Base-by-base conservation (phyloP, 2,888 invertebrate species). In the Diarsia rubi region DNA sequence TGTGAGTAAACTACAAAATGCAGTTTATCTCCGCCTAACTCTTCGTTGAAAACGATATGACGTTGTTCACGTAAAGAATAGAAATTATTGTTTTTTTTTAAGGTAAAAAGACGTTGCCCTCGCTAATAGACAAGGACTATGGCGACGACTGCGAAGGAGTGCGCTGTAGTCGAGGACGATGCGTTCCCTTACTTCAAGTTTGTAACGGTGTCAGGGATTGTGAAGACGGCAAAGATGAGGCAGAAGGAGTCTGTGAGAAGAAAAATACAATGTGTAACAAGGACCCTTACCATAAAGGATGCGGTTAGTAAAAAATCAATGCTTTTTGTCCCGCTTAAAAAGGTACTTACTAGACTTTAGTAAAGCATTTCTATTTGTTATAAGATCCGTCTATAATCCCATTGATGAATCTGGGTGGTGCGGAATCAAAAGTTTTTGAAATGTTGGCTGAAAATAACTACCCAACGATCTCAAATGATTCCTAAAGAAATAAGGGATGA, bases 141-240 rank as follows among this genome's bases (percentile, higher is more conserved):
- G 66, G 44, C 1, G 89, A 94, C 42, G 79, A 86, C 24, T 98
- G 98, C 88, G 89, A 97, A 69, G 97, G 98, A 54, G 91, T 97
- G 69, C 97, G 98, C 71, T 98, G 98, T 91, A 94, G 97, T 27
- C 93, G 98, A 69, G 98, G 98, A 0, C 92, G 97, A 52, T 98
- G 98, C 90, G 89, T 98, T 57, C 88, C 95, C 1, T 91, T 96
- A 75, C 89, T 93, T 12, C 94, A 97, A 77, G 92, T 98, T 21
- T 98, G 98, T 90, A 97, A 98, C 90, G 98, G 97, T 0, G 94
- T 97, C 60, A 94, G 92, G 1, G 97, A 98, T 87, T 98, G 98
- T 86, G 97, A 97, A 73, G 97, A 98, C 88, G 97, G 97, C 19
- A 96, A 95, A 57, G 98, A 98, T 88, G 98, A 98, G 92, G 90